Evolutionary conservation across 1,140 invertebrate genomes (phyloP).

Genomic region (Trachymyrmex cornetzi): DNA sequence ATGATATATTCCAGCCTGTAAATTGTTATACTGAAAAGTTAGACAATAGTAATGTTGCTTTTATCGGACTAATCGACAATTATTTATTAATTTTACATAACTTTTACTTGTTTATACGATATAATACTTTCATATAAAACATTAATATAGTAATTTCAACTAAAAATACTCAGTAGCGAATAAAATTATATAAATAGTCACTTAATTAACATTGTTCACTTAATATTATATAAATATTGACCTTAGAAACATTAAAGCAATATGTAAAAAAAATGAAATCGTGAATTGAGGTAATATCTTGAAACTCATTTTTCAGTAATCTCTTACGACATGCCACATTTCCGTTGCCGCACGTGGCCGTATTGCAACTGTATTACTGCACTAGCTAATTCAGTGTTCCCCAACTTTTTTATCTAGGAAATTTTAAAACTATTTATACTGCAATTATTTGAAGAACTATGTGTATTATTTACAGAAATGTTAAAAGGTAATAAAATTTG

Average conservation of each 20-base stretch:
- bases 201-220: too few species aligned
- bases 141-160: background rate
- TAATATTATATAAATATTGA: conserved; percentile 11
- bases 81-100: background rate
- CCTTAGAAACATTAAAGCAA: background rate
- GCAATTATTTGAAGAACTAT: background rate
- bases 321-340: conserved; percentile 34
- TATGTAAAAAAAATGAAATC: background rate
- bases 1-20: background rate
- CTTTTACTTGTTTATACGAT: background rate
- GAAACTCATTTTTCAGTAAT: conserved; percentile 22
- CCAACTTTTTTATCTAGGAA: background rate
- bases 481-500: background rate
- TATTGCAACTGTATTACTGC: background rate
- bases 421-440: background rate
- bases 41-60: background rate
- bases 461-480: background rate
- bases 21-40: conserved; percentile 2
- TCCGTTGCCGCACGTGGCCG: conserved; percentile 7
- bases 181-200: background rate
- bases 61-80: background rate
- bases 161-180: background rate
- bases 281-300: background rate
- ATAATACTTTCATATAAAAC: background rate
- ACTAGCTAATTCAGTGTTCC: background rate